A percentile compares a stretch with the other conserved stretches of the same genome.
phyloP scores from a whole-genome alignment of 2,888 invertebrate species.

The Oscheius myriophilus region DNA sequence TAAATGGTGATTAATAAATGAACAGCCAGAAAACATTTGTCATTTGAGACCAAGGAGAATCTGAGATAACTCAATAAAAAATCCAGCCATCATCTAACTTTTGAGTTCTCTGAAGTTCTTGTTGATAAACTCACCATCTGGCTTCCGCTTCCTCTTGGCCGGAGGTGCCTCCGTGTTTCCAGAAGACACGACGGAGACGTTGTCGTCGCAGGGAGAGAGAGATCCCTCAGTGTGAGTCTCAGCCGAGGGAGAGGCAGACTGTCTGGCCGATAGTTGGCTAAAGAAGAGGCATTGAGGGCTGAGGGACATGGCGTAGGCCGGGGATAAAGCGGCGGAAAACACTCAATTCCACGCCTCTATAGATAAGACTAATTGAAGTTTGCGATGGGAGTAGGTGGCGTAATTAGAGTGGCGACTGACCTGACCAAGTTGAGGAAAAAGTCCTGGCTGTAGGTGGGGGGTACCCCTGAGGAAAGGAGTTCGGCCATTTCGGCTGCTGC shows the following conservation, averaged over 20 bases:
- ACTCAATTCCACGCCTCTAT: too few relatives aligned
- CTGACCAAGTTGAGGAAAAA: conserved; percentile 32
- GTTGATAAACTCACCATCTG: conserved; percentile 24
- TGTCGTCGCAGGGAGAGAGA: conserved; percentile 27
- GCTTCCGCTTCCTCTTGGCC: conserved; percentile 31
- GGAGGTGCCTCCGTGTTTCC: conserved; percentile 7
- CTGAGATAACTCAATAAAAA: too few relatives aligned
- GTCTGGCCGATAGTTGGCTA: conserved; percentile 28
- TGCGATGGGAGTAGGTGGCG: background rate
- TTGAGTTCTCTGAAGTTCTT: too few relatives aligned
- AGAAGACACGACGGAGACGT: conserved; percentile 24
- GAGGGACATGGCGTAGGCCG: background rate
- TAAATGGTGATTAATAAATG: too few relatives aligned
- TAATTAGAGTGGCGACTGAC: conserved; percentile 6
- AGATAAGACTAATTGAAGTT: conserved; percentile 1
- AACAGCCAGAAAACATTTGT: too few relatives aligned
- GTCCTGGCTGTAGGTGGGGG: conserved; percentile 17
- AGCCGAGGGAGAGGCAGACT: conserved; percentile 22
- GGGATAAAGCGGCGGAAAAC: too few relatives aligned
- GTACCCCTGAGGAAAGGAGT: conserved; percentile 8
- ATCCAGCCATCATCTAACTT: too few relatives aligned
- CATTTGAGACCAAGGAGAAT: too few relatives aligned
- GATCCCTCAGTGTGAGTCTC: conserved; percentile 30
- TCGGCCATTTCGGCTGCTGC: conserved; percentile 8
- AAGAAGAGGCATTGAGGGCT: background rate